Evolutionary conservation across 1,140 invertebrate species (phyloP), one percentile per base, ranked within the genome.

Genomic region (Diuraphis noxia): DNA sequence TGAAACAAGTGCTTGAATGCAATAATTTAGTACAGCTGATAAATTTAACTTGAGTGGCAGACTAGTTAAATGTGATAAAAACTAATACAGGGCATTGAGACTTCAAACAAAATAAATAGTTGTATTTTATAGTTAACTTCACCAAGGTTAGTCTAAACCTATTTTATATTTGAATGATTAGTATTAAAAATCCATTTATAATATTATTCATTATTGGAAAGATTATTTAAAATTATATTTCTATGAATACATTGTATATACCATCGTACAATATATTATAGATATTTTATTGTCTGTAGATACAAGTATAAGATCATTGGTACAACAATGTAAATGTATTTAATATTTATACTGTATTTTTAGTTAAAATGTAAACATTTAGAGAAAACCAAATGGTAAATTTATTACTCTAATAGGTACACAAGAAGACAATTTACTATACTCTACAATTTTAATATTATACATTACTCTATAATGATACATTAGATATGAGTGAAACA

Each of bases 321-420:
- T 72, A 72, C 56, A 36, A 79, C n/a, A 79, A 79, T 79, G 2
- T 34, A 79, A 79, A 79, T 38, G 1, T 38, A 79, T 79, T n/a
- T n/a, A n/a, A 49, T 49, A 19, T 19, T 79, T 38, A 23, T 79
- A 36, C 38, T 79, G 77, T 79, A 63, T n/a, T n/a, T 63, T 79
- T 41, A 41, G 30, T 84, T 41, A 25, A 84, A 43, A 19, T 7
- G 30, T n/a, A 19, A 30, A 40, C 34, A 41, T 82, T 56, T 56
- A 2, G 23, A 56, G n/a, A 5, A 40, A 87, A 63, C 36, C 23
- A 10, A 56, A 87, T 40, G 40, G 56, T 36, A 2, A 13, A 56
- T 87, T 87, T 87, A 87, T 56, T 36, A 56, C 49, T 56, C 13
- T 23, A 87, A 56, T 87, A n/a, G n/a, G n/a, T n/a, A 38, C 49